Evolutionary conservation across 2,113 vertebrate genomes (phyloP).

Genomic region (Erinaceus europaeus): DNA sequence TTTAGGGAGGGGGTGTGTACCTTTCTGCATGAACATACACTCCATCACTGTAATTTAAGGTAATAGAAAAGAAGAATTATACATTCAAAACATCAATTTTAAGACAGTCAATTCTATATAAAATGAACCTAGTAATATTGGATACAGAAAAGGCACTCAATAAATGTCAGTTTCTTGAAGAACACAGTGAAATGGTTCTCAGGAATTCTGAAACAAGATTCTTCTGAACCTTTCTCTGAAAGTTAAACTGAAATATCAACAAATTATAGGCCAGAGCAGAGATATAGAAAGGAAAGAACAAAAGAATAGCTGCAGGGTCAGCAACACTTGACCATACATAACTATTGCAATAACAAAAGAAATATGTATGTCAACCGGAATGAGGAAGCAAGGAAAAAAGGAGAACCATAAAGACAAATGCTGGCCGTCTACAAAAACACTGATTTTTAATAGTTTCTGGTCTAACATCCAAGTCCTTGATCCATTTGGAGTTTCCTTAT

Average conservation of each 20-base stretch:
- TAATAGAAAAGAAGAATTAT: not conserved
- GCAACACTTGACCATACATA: constrained; percentile 1
- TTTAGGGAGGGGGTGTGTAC: not conserved
- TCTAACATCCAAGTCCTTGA: too few relatives aligned
- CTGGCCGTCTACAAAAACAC: not conserved
- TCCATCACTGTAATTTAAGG: constrained; percentile 21
- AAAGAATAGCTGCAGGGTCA: not conserved
- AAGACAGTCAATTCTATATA: constrained; percentile 40
- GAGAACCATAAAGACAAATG: not conserved
- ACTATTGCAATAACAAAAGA: not conserved
- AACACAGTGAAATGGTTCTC: constrained; percentile 24
- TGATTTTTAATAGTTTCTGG: too few relatives aligned
- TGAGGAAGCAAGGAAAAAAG: not conserved
- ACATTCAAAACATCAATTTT: constrained; percentile 14
- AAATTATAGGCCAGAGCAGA: not conserved
- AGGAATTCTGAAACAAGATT: constrained; percentile 41
- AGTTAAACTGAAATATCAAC: constrained; percentile 31
- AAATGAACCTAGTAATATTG: constrained; percentile 34
- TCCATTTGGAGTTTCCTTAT: too few relatives aligned
- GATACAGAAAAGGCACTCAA: constrained; percentile 21
- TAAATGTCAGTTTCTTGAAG: constrained; percentile 29
- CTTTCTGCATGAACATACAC: not conserved
- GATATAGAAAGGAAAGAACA: not conserved
- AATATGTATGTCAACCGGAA: not conserved
- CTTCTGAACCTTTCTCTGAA: constrained; percentile 19